Conservation (phyloP, 2,113 vertebrate genomes). For the Sarotherodon lohbergeri region DNA sequence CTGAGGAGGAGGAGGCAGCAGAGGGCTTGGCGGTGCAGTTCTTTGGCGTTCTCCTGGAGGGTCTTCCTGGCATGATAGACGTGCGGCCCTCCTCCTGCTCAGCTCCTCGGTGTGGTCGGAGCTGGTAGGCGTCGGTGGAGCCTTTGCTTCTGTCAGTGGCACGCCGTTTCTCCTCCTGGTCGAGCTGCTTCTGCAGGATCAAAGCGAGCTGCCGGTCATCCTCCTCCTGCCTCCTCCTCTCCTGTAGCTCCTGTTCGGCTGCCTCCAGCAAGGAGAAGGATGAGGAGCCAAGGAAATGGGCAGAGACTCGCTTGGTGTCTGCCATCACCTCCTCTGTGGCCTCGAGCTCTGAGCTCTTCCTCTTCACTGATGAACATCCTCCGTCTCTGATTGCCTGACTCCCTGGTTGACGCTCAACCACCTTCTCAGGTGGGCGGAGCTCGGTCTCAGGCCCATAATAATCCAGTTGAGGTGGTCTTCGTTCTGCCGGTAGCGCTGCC, state of each 20-base stretch:
- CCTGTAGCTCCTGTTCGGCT: constrained; percentile 68
- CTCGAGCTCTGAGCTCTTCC: constrained; percentile 34
- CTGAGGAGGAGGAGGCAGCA: not conserved
- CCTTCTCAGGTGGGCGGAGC: too few relatives aligned
- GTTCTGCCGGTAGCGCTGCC: not conserved
- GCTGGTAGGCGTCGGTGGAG: constrained; percentile 77
- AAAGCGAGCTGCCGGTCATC: constrained; percentile 82
- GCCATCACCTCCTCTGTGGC: not conserved
- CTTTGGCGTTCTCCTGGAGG: not conserved
- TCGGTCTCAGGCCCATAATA: not conserved
- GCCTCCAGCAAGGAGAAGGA: not conserved
- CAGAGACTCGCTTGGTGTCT: not conserved
- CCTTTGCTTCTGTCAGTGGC: constrained; percentile 79
- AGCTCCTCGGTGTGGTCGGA: constrained; percentile 62
- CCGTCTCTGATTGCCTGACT: not conserved
- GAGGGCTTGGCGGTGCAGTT: not conserved
- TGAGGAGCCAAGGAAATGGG: not conserved
- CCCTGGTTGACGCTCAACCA: not conserved
- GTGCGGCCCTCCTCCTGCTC: not conserved
- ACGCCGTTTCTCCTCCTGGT: constrained; percentile 67
- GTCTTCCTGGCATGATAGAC: not conserved
- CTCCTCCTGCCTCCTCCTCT: constrained; percentile 80
- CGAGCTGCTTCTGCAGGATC: constrained; percentile 78
- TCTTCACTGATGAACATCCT: constrained; percentile 20
- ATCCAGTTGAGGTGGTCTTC: not conserved